Evolutionary conservation across 2,113 vertebrate species (phyloP), one percentile per base, ranked within the genome.

Genomic region (Chaetura pelagica): DNA sequence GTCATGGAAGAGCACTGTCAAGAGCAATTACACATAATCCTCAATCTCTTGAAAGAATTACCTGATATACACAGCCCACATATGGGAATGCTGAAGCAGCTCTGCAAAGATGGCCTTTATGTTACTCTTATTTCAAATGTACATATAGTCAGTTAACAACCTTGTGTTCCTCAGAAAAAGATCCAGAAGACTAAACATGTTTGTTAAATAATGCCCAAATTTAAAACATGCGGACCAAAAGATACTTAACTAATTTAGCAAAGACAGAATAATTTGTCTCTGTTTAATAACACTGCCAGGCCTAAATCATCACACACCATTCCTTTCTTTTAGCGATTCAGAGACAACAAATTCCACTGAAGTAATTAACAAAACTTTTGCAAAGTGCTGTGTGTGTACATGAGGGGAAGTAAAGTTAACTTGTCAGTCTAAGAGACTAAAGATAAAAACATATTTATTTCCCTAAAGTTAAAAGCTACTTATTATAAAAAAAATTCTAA

Each of bases 341-440:
- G 67, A 87, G 44, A 80, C n/a, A 75, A 93, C 24, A 87, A 95
- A 94, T 77, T 80, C 48, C 35, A 40, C 0, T 72, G 38, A 93
- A 93, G 27, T 51, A 95, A 91, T 55, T 61, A 87, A 52, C 46
- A 93, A 71, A 89, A 94, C 48, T 89, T 87, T 12, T 77, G 27
- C 62, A 59, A 94, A 91, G 48, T 71, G 72, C 7, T 0, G 0
- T 0, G 0, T 34, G 15, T 0, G 0, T 48, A 55, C 59, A 23
- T 4, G 46, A 29, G 7, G 51, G n/a, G 8, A 89, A 69, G 49
- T 55, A 8, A 62, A 87, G 84, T 66, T 75, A 78, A 73, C 87
- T 78, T 73, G n/a, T 76, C n/a, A 66, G 30, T 35, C 30, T n/a
- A 87, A 55, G 10, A 80, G 5, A 61, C 35, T 42, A 38, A 85